A percentile compares a stretch with the other conserved stretches of the same genome.
Evolutionary conservation across 2,113 vertebrate species (phyloP).

Genomic region (Istiophorus platypterus): DNA sequence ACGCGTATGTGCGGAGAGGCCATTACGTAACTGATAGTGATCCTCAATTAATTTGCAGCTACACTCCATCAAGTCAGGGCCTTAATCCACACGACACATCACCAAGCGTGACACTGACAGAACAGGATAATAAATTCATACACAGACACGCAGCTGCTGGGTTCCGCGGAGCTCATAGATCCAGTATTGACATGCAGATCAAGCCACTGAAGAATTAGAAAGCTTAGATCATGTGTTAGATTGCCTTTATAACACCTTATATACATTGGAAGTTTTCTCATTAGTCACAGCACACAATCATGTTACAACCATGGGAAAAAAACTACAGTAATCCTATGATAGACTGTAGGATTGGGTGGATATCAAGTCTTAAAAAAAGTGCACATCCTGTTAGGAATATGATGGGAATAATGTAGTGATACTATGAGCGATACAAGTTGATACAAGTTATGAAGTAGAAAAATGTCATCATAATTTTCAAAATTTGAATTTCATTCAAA

Average conservation of each 20-base stretch:
- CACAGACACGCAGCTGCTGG: constrained; percentile 14
- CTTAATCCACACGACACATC: constrained; percentile 71
- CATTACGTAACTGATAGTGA: constrained; percentile 82
- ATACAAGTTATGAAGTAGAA: not conserved
- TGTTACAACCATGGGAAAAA: constrained; percentile 39
- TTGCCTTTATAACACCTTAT: constrained; percentile 18
- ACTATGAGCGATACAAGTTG: not conserved
- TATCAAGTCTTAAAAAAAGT: constrained; percentile 14
- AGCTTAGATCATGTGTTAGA: constrained; percentile 38
- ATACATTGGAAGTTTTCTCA: constrained; percentile 24
- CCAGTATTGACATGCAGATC: constrained; percentile 62
- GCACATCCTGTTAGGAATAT: constrained; percentile 18
- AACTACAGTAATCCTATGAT: constrained; percentile 43
- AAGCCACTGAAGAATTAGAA: constrained; percentile 37
- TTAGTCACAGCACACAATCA: constrained; percentile 44
- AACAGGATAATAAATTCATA: constrained; percentile 53
- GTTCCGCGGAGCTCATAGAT: constrained; percentile 31
- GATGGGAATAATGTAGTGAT: not conserved
- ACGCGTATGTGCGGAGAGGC: constrained; percentile 71
- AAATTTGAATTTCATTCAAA: too few species aligned
- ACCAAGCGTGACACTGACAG: constrained; percentile 44
- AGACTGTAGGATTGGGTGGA: not conserved
- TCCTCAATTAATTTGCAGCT: constrained; percentile 84
- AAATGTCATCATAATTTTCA: not conserved
- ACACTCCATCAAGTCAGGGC: constrained; percentile 72